phyloP scores from a whole-genome alignment of 2,888 invertebrate species.

The Phorcus lineatus region DNA sequence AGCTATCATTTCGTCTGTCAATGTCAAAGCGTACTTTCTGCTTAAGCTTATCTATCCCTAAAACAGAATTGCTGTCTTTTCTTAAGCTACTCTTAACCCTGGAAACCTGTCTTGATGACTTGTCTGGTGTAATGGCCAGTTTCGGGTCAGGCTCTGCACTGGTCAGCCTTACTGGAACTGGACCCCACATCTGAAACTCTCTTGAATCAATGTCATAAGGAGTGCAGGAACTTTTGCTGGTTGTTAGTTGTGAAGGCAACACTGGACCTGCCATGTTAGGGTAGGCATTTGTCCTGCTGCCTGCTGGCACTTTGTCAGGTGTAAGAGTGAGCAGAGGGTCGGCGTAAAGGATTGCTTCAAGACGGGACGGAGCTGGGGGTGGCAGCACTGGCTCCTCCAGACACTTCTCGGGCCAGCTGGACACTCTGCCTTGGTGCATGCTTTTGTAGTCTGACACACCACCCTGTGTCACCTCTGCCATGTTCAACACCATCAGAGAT shows the following conservation, averaged over 20 bases:
- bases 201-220: too few species aligned
- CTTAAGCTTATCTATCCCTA: constrained; percentile 31
- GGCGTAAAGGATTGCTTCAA: background rate
- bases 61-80: constrained; percentile 24
- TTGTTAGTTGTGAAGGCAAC: too few species aligned
- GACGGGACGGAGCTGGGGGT: background rate
- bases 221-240: too few species aligned
- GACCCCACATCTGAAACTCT: too few species aligned
- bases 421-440: background rate
- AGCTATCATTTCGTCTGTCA: constrained; percentile 35
- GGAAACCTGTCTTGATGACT: constrained; percentile 26
- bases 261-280: too few species aligned
- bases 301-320: background rate
- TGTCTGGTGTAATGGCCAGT: constrained; percentile 62
- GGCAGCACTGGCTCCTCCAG: background rate
- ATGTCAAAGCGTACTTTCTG: constrained; percentile 58
- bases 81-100: constrained; percentile 31
- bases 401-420: background rate
- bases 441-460: background rate
- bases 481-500: background rate
- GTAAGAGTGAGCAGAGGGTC: background rate
- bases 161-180: too few species aligned
- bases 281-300: too few species aligned
- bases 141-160: constrained; percentile 49
- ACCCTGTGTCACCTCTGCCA: background rate